Percentiles rank a stretch among this genome's conserved stretches.
phyloP scores from a whole-genome alignment of 2,888 invertebrate species.

The Archips xylosteana region DNA sequence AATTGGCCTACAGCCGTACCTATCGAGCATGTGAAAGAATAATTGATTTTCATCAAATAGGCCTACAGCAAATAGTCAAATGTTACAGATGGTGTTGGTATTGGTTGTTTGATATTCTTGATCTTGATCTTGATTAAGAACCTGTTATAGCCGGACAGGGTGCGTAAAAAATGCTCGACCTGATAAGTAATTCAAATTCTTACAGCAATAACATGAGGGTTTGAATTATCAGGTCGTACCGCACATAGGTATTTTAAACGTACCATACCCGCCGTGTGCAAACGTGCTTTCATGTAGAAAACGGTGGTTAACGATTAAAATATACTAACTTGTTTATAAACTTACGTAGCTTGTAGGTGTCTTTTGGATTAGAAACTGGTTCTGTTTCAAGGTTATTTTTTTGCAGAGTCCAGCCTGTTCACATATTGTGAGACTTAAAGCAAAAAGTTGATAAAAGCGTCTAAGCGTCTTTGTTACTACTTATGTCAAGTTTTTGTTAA shows the following conservation, averaged over 20 bases:
- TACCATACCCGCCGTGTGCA: background rate
- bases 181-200: too few species aligned
- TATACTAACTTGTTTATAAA: conserved; percentile 4
- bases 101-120: too few species aligned
- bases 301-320: background rate
- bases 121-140: too few species aligned
- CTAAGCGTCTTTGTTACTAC: background rate
- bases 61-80: too few species aligned
- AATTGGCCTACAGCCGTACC: background rate
- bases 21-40: too few species aligned
- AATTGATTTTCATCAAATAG: too few species aligned
- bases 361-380: conserved; percentile 11
- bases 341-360: background rate
- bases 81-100: too few species aligned
- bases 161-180: too few species aligned
- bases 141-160: too few species aligned
- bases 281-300: background rate
- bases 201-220: too few species aligned
- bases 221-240: too few species aligned
- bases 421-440: conserved; percentile 1
- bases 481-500: background rate
- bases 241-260: too few species aligned
- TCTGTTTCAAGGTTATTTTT: conserved; percentile 36
- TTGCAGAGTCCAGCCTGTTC: conserved; percentile 14
- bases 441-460: background rate